phyloP scores from a whole-genome alignment of 2,797 vertebrate species.

The Lacerta bilineata region DNA sequence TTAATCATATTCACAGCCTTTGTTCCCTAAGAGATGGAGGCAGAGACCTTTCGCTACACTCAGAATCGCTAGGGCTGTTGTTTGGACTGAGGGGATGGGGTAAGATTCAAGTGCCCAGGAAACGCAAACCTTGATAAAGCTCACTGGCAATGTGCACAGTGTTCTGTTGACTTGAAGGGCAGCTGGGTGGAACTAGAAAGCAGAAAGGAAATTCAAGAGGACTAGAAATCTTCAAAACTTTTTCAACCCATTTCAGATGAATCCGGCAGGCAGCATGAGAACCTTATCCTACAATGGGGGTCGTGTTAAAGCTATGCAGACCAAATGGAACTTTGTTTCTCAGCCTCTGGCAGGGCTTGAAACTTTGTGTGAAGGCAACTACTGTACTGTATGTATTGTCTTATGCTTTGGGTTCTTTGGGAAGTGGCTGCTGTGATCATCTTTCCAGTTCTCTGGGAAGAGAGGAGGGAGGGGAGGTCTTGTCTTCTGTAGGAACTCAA shows the following conservation, averaged over 20 bases:
- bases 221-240: not conserved
- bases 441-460: not conserved
- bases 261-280: not conserved
- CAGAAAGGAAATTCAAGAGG: not conserved
- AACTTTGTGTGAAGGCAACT: not conserved
- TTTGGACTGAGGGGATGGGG: not conserved
- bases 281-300: not conserved
- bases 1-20: slow-evolving; percentile 28
- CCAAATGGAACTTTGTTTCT: not conserved
- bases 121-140: not conserved
- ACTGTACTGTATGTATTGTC: not conserved
- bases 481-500: not conserved
- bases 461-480: not conserved
- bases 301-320: not conserved
- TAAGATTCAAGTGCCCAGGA: not conserved
- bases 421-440: not conserved
- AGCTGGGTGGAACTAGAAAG: not conserved
- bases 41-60: not conserved
- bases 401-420: not conserved
- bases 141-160: slow-evolving; percentile 13
- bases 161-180: not conserved
- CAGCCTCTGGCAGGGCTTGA: not conserved
- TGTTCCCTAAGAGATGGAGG: slow-evolving; percentile 20
- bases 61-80: not conserved
- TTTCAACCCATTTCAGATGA: not conserved